These are phyloP conservation scores for Oplegnathus fasciatus DNA, from an alignment of 2,113 vertebrate genomes.

Conservation along the genomic window DNA sequence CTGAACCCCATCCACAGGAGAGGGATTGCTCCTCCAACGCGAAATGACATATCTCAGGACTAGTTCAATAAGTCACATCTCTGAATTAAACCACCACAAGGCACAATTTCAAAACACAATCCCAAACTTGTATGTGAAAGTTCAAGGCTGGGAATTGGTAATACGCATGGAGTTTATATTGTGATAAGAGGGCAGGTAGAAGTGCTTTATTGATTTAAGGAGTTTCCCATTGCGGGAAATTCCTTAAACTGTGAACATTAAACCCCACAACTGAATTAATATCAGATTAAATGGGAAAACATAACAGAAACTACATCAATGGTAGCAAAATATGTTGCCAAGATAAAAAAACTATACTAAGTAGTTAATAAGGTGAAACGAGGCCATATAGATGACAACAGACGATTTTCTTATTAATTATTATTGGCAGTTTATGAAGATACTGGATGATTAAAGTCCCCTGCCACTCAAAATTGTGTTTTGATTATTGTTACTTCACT, in stretches of 20 bases:
- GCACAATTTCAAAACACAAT: conserved; percentile 39
- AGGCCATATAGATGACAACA: neutral
- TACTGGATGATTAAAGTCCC: neutral
- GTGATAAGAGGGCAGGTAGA: conserved; percentile 65
- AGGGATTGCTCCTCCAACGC: conserved; percentile 59
- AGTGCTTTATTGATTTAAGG: conserved; percentile 3
- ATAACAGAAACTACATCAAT: neutral
- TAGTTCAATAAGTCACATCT: conserved; percentile 61
- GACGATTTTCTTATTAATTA: neutral
- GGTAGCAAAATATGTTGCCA: neutral
- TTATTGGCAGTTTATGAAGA: neutral
- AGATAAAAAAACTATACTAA: neutral
- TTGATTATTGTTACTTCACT: too few species aligned
- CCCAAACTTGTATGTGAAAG: conserved; percentile 35
- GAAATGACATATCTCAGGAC: conserved; percentile 57
- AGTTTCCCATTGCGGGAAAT: neutral
- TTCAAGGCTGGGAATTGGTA: neutral
- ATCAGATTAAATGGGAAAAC: neutral
- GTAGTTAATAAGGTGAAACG: neutral
- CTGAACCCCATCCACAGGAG: conserved; percentile 47
- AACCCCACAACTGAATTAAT: neutral
- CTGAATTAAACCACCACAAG: conserved; percentile 45
- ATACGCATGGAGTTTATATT: conserved; percentile 63
- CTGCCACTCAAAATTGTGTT: too few species aligned
- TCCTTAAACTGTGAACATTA: neutral